phyloP scores from a whole-genome alignment of 2,888 invertebrate species.

The Tenthredo notha region DNA sequence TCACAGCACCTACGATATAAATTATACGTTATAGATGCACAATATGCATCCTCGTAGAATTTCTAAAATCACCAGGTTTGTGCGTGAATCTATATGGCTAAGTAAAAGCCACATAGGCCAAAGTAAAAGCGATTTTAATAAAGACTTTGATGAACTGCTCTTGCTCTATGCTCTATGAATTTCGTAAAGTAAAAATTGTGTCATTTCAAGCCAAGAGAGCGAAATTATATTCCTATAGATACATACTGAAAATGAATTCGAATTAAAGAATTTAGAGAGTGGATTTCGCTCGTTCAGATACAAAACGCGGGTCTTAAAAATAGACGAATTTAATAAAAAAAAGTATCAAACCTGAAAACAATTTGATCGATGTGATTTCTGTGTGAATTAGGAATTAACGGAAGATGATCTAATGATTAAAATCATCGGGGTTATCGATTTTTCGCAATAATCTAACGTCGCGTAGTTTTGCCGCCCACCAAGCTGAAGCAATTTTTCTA shows the following conservation, averaged over 20 bases:
- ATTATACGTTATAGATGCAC: background rate
- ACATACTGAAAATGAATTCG: background rate
- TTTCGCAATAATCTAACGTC: background rate
- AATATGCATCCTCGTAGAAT: background rate
- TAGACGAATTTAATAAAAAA: background rate
- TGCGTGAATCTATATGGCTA: background rate
- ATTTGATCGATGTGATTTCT: background rate
- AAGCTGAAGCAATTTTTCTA: background rate
- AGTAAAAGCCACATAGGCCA: too few species aligned
- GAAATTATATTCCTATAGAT: background rate
- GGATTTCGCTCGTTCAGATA: background rate
- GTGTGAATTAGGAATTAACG: background rate
- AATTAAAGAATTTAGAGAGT: background rate
- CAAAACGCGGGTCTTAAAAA: background rate
- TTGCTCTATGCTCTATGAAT: background rate
- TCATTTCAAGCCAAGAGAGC: background rate
- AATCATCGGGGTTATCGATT: background rate
- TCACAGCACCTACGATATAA: background rate
- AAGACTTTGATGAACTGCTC: background rate
- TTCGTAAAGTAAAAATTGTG: background rate
- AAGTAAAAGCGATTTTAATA: background rate
- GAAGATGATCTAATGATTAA: background rate
- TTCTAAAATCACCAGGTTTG: background rate
- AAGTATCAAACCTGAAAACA: background rate
- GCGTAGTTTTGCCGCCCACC: background rate